Base-by-base conservation (phyloP, 2,888 invertebrate species). In the Caenorhabditis parvicauda region DNA sequence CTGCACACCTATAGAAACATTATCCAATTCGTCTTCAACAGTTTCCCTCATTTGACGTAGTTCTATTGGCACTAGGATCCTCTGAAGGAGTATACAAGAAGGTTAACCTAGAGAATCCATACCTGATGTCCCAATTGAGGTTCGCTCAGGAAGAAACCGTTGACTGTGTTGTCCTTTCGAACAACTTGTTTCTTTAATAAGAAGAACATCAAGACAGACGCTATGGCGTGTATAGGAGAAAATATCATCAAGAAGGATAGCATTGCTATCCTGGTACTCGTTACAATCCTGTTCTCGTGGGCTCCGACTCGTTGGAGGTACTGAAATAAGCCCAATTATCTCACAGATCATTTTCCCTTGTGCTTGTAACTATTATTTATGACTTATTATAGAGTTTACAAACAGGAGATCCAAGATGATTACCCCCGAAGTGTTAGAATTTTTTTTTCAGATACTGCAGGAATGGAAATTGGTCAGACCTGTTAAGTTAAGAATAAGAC, bases 221-320 rank as follows among this genome's bases (percentile, higher is more conserved):
- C 63, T 17, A 77, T 66, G 5, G 69, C 79, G 42, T 81, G 74
- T 29, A 79, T 65, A 0, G 80, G 79, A 2, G 73, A 64, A 38
- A 81, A 71, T 9, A 80, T 54, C 65, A 81, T 65, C 14, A 76
- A 74, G 22, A 78, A 64, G 19, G 74, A 70, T 58, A 76, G 80
- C 78, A 81, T 78, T 19, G 81, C 80, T 6, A 81, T 68, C 37
- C 81, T 58, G 17, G 81, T 80, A 41, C 75, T 74, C 14, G 73
- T 67, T 7, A 80, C 76, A 47, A 80, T 81, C n/a, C 72, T 66
- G 57, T 80, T 81, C 28, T 67, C 65, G 21, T 57, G 41, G 0
- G 61, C 61, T 3, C 70, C 70, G 6, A 70, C 58, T 19, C 19
- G 56, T 37, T 67, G 65, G 21, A 70, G 21, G 51, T 62, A 65